These are phyloP conservation scores for Mechanitis messenoides DNA, from an alignment of 2,888 invertebrate genomes.

Conservation along the genomic window DNA sequence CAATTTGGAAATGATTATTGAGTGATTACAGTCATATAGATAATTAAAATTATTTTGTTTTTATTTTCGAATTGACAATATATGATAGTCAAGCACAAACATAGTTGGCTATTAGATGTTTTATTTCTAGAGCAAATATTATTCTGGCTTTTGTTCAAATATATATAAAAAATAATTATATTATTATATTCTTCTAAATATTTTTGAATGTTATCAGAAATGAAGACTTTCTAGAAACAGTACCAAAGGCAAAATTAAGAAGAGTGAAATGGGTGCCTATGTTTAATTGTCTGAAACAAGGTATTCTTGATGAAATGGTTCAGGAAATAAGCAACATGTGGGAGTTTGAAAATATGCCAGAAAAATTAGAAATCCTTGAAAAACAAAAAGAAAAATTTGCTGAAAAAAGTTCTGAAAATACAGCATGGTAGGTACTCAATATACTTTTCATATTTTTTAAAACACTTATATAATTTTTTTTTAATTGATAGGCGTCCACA, in stretches of 20 bases:
- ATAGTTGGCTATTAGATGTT: too few relatives aligned
- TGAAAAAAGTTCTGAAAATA: slow-evolving; percentile 43
- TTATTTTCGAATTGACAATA: too few relatives aligned
- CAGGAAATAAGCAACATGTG: slow-evolving; percentile 65
- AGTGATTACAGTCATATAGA: too few relatives aligned
- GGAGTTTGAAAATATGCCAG: slow-evolving; percentile 63
- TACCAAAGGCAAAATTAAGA: slow-evolving; percentile 59
- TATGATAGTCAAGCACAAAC: too few relatives aligned
- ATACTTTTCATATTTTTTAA: slow-evolving; percentile 1
- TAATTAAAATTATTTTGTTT: too few relatives aligned
- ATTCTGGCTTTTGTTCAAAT: too few relatives aligned
- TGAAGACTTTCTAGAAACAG: slow-evolving; percentile 66
- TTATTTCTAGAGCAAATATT: background rate
- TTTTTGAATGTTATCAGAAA: slow-evolving; percentile 39
- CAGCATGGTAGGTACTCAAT: slow-evolving; percentile 43
- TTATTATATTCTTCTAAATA: too few relatives aligned
- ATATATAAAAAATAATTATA: too few relatives aligned
- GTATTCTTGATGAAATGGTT: slow-evolving; percentile 60
- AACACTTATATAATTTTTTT: background rate
- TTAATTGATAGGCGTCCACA: slow-evolving; percentile 58
- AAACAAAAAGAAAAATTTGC: slow-evolving; percentile 61
- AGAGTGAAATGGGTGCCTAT: slow-evolving; percentile 67
- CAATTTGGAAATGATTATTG: too few relatives aligned
- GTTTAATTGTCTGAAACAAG: slow-evolving; percentile 63
- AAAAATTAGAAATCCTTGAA: slow-evolving; percentile 57